Conservation (phyloP, 2,888 invertebrate genomes). For the Malacosoma neustria region DNA sequence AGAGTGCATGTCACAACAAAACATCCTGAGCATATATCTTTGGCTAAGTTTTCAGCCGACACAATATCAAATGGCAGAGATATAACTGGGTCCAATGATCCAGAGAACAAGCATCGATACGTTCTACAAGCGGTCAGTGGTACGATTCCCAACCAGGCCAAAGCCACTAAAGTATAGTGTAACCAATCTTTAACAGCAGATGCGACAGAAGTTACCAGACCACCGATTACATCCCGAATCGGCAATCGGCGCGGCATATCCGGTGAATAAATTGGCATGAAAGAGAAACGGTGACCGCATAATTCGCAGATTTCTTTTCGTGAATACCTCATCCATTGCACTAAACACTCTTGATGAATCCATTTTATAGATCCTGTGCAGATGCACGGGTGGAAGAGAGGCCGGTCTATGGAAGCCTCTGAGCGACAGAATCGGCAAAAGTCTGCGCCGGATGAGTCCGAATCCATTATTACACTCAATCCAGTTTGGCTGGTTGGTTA, state of each 20-base stretch:
- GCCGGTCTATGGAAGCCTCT: slow-evolving; percentile 93
- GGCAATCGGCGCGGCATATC: slow-evolving; percentile 99
- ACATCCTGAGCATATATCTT: slow-evolving; percentile 96
- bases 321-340: slow-evolving; percentile 99
- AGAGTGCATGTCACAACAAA: slow-evolving; percentile 97
- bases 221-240: slow-evolving; percentile 92
- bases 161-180: slow-evolving; percentile 96
- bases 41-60: slow-evolving; percentile 92
- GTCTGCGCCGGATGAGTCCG: slow-evolving; percentile 80
- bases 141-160: slow-evolving; percentile 98
- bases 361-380: slow-evolving; percentile 99
- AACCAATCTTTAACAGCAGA: slow-evolving; percentile 97
- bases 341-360: slow-evolving; percentile 98
- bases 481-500: slow-evolving; percentile 57
- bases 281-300: slow-evolving; percentile 97
- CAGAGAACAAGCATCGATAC: slow-evolving; percentile 93
- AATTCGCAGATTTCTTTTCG: slow-evolving; percentile 99
- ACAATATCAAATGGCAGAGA: slow-evolving; percentile 93
- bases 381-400: slow-evolving; percentile 97
- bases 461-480: slow-evolving; percentile 63
- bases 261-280: slow-evolving; percentile 99
- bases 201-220: slow-evolving; percentile 90
- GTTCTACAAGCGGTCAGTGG: slow-evolving; percentile 97
- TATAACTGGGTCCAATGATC: slow-evolving; percentile 89
- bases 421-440: slow-evolving; percentile 99